Conservation (phyloP, 2,797 vertebrate genomes). For the Periophthalmus magnuspinnatus region DNA sequence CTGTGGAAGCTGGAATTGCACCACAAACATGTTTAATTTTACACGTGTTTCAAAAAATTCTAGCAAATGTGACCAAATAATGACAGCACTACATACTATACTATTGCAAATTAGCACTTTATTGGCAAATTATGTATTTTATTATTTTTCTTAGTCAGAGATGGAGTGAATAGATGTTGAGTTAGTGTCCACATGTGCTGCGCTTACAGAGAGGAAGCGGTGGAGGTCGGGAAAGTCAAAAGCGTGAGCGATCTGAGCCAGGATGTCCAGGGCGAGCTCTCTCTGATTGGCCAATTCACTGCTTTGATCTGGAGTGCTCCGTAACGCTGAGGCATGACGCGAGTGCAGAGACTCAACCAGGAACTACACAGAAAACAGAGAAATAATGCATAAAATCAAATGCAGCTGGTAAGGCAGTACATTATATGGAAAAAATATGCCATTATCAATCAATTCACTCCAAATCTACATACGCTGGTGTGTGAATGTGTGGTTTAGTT, state of each 20-base stretch:
- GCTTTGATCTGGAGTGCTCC: slow-evolving; percentile 80
- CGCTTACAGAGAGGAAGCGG: slow-evolving; percentile 88
- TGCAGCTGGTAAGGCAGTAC: neutral
- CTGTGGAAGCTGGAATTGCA: too few species aligned
- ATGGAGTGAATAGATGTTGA: neutral
- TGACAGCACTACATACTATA: too few species aligned
- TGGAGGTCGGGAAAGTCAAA: slow-evolving; percentile 97
- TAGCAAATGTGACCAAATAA: too few species aligned
- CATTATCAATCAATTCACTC: too few species aligned
- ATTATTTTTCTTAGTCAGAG: neutral
- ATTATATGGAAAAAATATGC: too few species aligned
- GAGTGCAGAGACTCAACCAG: slow-evolving; percentile 95
- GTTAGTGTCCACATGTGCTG: neutral
- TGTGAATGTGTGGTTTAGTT: too few species aligned
- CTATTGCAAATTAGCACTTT: too few species aligned
- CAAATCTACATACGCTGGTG: too few species aligned
- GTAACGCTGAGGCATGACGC: slow-evolving; percentile 81
- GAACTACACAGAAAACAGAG: slow-evolving; percentile 76
- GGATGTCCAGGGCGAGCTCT: slow-evolving; percentile 88
- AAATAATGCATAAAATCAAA: neutral
- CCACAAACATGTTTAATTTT: too few species aligned
- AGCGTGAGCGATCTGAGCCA: slow-evolving; percentile 94
- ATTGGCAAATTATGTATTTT: too few species aligned
- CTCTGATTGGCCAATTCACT: slow-evolving; percentile 87
- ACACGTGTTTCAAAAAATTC: too few species aligned